Evolutionary conservation across 1,140 invertebrate genomes (phyloP).

Genomic region (Camponotus floridanus): DNA sequence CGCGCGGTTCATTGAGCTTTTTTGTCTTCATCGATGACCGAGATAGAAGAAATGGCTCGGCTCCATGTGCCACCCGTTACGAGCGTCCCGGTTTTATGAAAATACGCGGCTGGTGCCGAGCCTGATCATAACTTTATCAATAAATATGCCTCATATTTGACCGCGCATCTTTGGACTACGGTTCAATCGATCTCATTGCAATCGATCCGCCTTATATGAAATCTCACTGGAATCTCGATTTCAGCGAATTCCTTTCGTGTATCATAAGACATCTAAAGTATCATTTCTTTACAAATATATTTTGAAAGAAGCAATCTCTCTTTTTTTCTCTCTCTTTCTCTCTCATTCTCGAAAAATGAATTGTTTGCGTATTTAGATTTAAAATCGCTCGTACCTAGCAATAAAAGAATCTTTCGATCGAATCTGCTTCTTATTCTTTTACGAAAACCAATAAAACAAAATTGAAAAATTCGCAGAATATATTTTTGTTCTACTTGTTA

Average conservation of each 20-base stretch:
- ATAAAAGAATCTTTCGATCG: not conserved
- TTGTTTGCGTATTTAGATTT: not conserved
- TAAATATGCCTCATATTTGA: slow-evolving; percentile 48
- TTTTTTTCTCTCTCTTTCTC: too few relatives aligned
- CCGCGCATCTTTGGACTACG: slow-evolving; percentile 18
- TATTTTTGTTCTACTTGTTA: not conserved
- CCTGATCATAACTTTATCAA: slow-evolving; percentile 63
- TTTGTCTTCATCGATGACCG: slow-evolving; percentile 35
- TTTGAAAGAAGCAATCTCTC: not conserved
- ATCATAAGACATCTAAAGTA: slow-evolving; percentile 15
- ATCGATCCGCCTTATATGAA: slow-evolving; percentile 9
- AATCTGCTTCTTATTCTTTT: not conserved
- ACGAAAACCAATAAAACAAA: not conserved
- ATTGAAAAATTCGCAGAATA: not conserved
- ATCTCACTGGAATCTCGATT: slow-evolving; percentile 3
- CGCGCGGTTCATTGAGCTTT: slow-evolving; percentile 54
- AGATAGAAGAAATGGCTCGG: slow-evolving; percentile 32
- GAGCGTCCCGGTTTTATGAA: slow-evolving; percentile 54
- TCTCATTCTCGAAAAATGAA: slow-evolving; percentile 7
- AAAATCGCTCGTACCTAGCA: not conserved
- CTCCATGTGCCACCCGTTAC: slow-evolving; percentile 38
- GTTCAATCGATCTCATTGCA: slow-evolving; percentile 53
- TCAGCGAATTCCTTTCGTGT: slow-evolving; percentile 13
- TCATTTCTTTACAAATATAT: slow-evolving; percentile 1
- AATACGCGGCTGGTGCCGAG: slow-evolving; percentile 47